Percentiles rank a stretch among this genome's conserved stretches.
Conservation (phyloP, 2,888 invertebrate genomes). For the Ophonus ardosiacus region DNA sequence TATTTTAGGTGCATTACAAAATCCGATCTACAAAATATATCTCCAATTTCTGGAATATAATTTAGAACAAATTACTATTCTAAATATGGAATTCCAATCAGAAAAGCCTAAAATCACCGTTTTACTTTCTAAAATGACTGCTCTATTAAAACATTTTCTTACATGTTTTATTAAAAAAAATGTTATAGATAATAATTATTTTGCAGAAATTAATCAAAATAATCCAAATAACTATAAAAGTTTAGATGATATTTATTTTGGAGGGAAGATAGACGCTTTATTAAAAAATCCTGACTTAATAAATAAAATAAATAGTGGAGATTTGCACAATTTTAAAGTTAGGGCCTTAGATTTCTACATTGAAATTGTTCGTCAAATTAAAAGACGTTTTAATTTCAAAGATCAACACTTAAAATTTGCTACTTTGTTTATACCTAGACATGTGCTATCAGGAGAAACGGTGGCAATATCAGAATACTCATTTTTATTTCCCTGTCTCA, state of each 20-base stretch:
- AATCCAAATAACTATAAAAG: conserved; percentile 30
- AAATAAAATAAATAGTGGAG: not conserved
- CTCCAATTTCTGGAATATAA: conserved; percentile 28
- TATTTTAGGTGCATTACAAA: conserved; percentile 62
- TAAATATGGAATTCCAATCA: conserved; percentile 37
- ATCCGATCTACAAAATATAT: conserved; percentile 58
- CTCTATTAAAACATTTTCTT: too few relatives aligned
- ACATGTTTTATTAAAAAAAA: too few relatives aligned
- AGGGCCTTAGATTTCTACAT: conserved; percentile 33
- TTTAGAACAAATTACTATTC: conserved; percentile 22
- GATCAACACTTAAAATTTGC: conserved; percentile 54
- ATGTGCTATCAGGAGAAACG: conserved; percentile 26
- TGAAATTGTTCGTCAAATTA: conserved; percentile 38
- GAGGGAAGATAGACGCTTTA: conserved; percentile 30
- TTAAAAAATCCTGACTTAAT: conserved; percentile 11
- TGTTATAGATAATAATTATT: not conserved
- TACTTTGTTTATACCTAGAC: conserved; percentile 12
- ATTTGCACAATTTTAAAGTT: conserved; percentile 38
- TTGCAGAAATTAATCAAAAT: not conserved
- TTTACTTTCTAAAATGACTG: not conserved
- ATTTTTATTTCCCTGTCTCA: conserved; percentile 10
- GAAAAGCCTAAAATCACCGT: conserved; percentile 37
- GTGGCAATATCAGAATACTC: conserved; percentile 45
- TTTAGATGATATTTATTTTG: conserved; percentile 41
- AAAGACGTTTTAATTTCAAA: conserved; percentile 43